Evolutionary conservation across 1,140 invertebrate species (phyloP).

Genomic region (Zaprionus ornatus): DNA sequence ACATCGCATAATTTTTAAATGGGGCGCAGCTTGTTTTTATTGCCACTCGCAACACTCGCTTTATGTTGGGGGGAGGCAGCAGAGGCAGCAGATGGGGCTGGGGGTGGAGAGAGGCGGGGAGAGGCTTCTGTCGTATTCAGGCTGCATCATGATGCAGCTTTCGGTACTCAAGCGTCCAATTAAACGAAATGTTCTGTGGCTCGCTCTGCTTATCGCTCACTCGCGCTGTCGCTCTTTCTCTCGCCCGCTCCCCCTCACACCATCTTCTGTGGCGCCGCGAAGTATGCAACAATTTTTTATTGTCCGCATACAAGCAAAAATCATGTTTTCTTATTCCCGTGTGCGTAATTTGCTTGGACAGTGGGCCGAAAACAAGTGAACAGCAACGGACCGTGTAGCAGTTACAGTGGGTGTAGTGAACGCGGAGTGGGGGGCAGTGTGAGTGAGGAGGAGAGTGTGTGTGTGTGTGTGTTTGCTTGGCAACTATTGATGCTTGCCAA

Average conservation of each 20-base stretch:
- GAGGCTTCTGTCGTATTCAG: slow-evolving; percentile 38
- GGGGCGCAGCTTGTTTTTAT: slow-evolving; percentile 51
- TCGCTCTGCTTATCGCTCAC: slow-evolving; percentile 34
- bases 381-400: slow-evolving; percentile 13
- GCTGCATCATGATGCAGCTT: slow-evolving; percentile 76
- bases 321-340: slow-evolving; percentile 81
- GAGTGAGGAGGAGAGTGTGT: neutral
- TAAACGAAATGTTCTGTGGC: slow-evolving; percentile 79
- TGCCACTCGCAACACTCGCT: slow-evolving; percentile 31
- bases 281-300: slow-evolving; percentile 81
- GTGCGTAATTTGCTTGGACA: slow-evolving; percentile 72
- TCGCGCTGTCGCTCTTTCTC: slow-evolving; percentile 1
- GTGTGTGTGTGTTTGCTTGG: slow-evolving; percentile 15
- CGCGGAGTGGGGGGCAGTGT: slow-evolving; percentile 13
- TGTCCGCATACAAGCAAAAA: slow-evolving; percentile 77
- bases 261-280: slow-evolving; percentile 48
- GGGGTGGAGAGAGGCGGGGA: neutral
- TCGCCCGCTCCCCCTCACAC: slow-evolving; percentile 38
- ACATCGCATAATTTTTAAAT: slow-evolving; percentile 54
- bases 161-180: slow-evolving; percentile 78
- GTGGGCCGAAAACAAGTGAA: slow-evolving; percentile 52
- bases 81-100: too few species aligned
- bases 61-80: neutral
- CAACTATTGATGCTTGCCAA: slow-evolving; percentile 69
- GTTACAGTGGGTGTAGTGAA: slow-evolving; percentile 24